These are phyloP conservation scores for Etheostoma nigrum DNA, from an alignment of 2,797 vertebrate species.

Conservation along the genomic window DNA sequence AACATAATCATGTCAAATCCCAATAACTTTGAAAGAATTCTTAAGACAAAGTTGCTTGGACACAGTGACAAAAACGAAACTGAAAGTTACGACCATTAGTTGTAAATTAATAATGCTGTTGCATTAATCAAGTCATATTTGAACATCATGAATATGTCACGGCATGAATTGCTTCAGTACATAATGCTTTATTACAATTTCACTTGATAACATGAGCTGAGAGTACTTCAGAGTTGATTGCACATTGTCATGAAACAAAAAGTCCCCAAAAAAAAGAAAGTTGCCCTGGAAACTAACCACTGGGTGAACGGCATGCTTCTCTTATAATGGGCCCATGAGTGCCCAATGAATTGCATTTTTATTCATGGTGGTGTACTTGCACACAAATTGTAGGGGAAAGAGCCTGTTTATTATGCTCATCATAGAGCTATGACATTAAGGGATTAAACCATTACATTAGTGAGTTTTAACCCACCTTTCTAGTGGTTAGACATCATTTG, in stretches of 20 bases:
- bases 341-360: conserved; percentile 21
- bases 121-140: conserved; percentile 28
- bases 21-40: not conserved
- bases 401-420: conserved; percentile 39
- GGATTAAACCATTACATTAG: conserved; percentile 57
- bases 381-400: conserved; percentile 7
- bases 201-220: conserved; percentile 27
- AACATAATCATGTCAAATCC: not conserved
- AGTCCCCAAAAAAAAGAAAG: conserved; percentile 12
- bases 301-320: conserved; percentile 19
- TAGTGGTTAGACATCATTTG: conserved; percentile 18
- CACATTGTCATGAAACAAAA: conserved; percentile 42
- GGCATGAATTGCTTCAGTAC: not conserved
- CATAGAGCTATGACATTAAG: conserved; percentile 39
- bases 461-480: conserved; percentile 29
- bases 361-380: conserved; percentile 45
- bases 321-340: conserved; percentile 23
- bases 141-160: conserved; percentile 9
- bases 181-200: conserved; percentile 25
- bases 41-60: not conserved
- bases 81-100: conserved; percentile 1
- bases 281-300: conserved; percentile 49
- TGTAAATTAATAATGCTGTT: not conserved
- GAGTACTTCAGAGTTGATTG: conserved; percentile 49
- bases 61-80: too few relatives aligned